Base-by-base conservation (phyloP, 2,888 invertebrate genomes). In the Drosophila koepferae region DNA sequence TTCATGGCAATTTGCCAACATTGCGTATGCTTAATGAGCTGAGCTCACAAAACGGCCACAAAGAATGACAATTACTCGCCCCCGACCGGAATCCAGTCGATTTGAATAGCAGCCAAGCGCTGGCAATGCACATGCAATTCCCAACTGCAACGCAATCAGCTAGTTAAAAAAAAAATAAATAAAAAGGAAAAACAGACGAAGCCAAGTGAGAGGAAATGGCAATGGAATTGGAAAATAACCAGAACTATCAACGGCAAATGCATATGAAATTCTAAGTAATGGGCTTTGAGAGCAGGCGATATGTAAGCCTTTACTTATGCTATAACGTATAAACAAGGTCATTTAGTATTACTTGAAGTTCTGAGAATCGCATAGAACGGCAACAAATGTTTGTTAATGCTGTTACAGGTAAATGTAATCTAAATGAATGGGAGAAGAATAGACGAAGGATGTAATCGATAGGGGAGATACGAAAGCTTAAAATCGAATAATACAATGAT, bases 21-120 rank as follows among this genome's bases (percentile, higher is more conserved):
- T 46, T 74, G 75, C 81, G 81, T 78, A 81, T 72, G 74, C 86
- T 82, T 85, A 85, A 84, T 87, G 75, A 87, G 82, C 86, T 75
- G 73, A 66, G 66, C 72, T 51, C 59, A 71, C 70, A 61, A 70
- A 71, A 67, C 64, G 70, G 59, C 77, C 65, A 69, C 74, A 65
- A 76, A 68, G 66, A 68, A 80, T 55, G 59, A 59, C 36, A 68
- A n/a, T 68, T 69, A 38, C 43, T 46, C 63, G 44, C n/a, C 58
- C n/a, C 58, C 23, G 8, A 7, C 51, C 23, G 4, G 12, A 2
- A 16, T 16, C 34, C 53, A 16, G 14, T 31, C 61, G 75, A 58
- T 69, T 46, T 78, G 68, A 61, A 66, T 74, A 59, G 63, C 61
- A 64, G 28, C 31, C 51, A 20, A 18, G 36, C 53, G 59, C 71